Conservation (phyloP, 1,140 invertebrate genomes). For the Hyles euphorbiae region DNA sequence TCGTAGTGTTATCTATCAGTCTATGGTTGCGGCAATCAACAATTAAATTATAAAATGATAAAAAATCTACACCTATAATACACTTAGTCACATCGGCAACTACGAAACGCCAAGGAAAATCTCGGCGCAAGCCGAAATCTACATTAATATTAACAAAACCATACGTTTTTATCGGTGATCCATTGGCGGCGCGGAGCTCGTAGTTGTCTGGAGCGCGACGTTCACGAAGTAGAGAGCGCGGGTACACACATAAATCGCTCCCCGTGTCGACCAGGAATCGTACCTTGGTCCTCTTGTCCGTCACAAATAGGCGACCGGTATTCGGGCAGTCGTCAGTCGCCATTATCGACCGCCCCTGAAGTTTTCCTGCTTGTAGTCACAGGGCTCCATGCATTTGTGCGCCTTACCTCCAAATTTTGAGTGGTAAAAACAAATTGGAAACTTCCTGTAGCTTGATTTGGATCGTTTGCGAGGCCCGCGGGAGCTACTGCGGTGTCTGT, state of each 20-base stretch:
- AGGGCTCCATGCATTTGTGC: conserved; percentile 22
- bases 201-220: conserved; percentile 12
- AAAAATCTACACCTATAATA: too few species aligned
- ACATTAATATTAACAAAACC: conserved; percentile 8
- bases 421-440: conserved; percentile 31
- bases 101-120: too few species aligned
- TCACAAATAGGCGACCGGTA: conserved; percentile 31
- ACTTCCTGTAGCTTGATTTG: conserved; percentile 15
- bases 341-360: conserved; percentile 24
- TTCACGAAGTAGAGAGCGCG: conserved; percentile 14
- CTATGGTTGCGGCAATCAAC: too few species aligned
- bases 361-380: conserved; percentile 26
- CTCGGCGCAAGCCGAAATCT: conserved; percentile 11
- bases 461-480: conserved; percentile 7
- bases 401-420: conserved; percentile 24
- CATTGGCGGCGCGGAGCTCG: conserved; percentile 19
- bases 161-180: conserved; percentile 15
- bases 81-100: too few species aligned
- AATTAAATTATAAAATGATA: too few species aligned
- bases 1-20: too few species aligned
- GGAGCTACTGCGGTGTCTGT: neutral
- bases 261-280: conserved; percentile 22
- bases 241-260: conserved; percentile 23
- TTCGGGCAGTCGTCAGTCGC: conserved; percentile 26
- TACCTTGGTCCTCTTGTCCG: conserved; percentile 19